Conservation (phyloP, 2,113 vertebrate genomes). For the Bubo bubo region DNA sequence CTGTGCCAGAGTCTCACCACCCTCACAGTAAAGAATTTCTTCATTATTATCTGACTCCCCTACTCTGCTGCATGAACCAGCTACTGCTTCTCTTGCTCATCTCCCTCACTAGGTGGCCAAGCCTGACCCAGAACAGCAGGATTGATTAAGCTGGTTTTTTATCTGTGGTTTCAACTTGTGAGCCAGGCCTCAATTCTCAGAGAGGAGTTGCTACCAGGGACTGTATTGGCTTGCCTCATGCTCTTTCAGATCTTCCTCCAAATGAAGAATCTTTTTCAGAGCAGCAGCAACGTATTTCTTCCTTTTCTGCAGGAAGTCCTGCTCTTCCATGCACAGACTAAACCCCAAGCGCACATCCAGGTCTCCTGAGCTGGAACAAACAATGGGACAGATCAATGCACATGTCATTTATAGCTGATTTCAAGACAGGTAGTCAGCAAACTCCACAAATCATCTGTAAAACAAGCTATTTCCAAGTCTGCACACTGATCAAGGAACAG, state of each 20-base stretch:
- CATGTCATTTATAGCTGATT: background rate
- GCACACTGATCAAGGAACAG: background rate
- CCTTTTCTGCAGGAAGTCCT: conserved; percentile 80
- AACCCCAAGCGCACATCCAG: conserved; percentile 81
- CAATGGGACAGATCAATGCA: background rate
- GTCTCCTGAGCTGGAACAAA: conserved; percentile 59
- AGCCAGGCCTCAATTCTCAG: accelerated
- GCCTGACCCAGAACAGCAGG: background rate
- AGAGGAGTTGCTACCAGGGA: background rate
- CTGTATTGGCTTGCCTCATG: conserved; percentile 68
- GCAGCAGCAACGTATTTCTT: conserved; percentile 73
- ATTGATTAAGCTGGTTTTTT: background rate
- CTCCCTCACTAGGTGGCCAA: background rate
- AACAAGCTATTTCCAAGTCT: background rate
- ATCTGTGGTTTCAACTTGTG: background rate
- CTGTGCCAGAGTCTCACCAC: no score
- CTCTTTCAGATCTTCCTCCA: conserved; percentile 72
- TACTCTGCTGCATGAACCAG: background rate
- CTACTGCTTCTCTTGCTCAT: background rate
- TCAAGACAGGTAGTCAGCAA: background rate
- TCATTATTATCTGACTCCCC: background rate
- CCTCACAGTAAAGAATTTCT: no score
- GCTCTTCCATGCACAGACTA: conserved; percentile 77
- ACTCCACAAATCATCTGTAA: background rate
- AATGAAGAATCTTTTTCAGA: conserved; percentile 77